These are phyloP conservation scores for Intellagama lesueurii DNA, from an alignment of 2,797 vertebrate genomes.

Conservation along the genomic window DNA sequence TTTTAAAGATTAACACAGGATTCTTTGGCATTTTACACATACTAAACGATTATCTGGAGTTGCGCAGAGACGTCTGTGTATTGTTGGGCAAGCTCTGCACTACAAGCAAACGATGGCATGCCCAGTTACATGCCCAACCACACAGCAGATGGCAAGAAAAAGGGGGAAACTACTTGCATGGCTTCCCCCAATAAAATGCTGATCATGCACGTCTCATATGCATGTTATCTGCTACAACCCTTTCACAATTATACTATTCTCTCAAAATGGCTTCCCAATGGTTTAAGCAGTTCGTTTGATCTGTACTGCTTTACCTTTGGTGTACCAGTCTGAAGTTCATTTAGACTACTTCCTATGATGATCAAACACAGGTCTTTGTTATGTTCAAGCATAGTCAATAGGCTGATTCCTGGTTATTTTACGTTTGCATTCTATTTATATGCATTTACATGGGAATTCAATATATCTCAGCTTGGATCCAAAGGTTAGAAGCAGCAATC, in stretches of 20 bases:
- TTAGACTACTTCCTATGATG: background rate
- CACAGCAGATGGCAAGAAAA: no score
- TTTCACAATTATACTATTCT: background rate
- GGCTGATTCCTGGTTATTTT: background rate
- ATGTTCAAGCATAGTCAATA: no score
- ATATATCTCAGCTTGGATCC: background rate
- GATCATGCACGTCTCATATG: background rate
- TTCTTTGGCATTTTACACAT: background rate
- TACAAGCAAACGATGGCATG: no score
- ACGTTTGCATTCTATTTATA: no score
- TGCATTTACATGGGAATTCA: background rate
- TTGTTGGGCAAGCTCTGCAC: background rate
- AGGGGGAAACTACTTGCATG: no score
- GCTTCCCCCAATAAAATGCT: background rate
- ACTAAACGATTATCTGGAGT: background rate
- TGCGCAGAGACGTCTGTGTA: background rate
- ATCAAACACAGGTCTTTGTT: background rate
- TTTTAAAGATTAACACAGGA: background rate
- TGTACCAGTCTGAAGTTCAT: background rate
- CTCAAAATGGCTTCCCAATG: background rate
- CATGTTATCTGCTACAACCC: background rate
- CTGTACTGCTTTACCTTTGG: background rate
- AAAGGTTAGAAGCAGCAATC: background rate
- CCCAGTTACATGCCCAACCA: no score
- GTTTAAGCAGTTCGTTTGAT: background rate